phyloP scores from a whole-genome alignment of 37 sponge, comb jelly and placozoan species.

The Eunapius fragilis region DNA sequence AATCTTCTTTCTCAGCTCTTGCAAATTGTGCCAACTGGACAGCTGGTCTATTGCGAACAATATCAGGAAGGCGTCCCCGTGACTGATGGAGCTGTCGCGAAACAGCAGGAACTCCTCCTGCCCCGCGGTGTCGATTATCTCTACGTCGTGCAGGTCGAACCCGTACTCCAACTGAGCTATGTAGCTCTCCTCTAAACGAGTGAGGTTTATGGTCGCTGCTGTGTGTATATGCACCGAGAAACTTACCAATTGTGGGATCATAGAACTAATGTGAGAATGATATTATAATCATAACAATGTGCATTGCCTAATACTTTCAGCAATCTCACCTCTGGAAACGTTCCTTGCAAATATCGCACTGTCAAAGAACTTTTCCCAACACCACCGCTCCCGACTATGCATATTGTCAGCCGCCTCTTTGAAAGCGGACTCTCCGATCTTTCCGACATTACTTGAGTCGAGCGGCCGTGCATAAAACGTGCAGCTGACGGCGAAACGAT shows the following conservation, averaged over 20 bases:
- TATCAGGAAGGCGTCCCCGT: constrained; percentile 86
- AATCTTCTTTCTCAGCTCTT: constrained; percentile 75
- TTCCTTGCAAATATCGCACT: constrained; percentile 68
- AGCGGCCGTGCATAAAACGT: not conserved
- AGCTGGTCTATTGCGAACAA: constrained; percentile 84
- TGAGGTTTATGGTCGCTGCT: not conserved
- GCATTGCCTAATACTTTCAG: not conserved
- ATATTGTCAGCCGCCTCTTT: constrained; percentile 66
- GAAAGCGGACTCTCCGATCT: constrained; percentile 17
- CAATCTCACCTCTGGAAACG: constrained; percentile 76
- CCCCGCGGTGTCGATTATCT: constrained; percentile 93
- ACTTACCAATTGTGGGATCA: constrained; percentile 90
- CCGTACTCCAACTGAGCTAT: constrained; percentile 83
- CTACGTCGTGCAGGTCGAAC: constrained; percentile 71
- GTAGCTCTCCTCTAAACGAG: constrained; percentile 75
- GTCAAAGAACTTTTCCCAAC: constrained; percentile 94
- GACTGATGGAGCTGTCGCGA: constrained; percentile 74
- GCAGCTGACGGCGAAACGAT: too few relatives aligned
- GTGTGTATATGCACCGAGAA: not conserved
- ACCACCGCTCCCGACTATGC: constrained; percentile 91
- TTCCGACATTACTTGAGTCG: too few relatives aligned
- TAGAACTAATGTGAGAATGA: constrained; percentile 70
- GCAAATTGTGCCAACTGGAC: constrained; percentile 66
- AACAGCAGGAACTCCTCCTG: constrained; percentile 89
- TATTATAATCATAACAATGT: not conserved